Base-by-base conservation (phyloP, 2,113 vertebrate genomes). In the Eudorcas thomsonii region DNA sequence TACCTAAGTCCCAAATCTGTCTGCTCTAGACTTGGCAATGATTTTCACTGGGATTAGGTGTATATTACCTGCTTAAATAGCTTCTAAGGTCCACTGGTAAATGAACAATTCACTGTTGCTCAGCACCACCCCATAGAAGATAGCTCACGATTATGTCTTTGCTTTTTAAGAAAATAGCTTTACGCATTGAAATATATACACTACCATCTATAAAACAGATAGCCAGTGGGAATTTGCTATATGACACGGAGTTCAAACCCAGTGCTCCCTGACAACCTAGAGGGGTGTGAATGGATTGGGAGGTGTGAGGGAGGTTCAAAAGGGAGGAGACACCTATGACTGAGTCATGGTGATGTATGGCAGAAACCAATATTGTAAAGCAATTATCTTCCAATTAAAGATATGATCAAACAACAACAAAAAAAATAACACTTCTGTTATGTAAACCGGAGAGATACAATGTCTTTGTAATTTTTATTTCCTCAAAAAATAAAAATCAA, bases 101-200 rank as follows among this genome's bases (percentile, higher is more conserved):
- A 95, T 90, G 84, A 90, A 11, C 10, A 87, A 71, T 50, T 96
- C 39, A 54, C 54, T 85, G 81, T 52, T 78, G 48, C 52, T 96
- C 93, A 96, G 84, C 43, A 52, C 62, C 86, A 77, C 60, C 88
- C 60, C 54, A 19, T 2, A 78, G 94, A 88, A 36, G 83, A 67
- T 7, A 48, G 48, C 81, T 71, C 39, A 15, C 1, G 5, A 57
- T 28, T 16, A 6, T 71, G 54, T 60, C 21, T 54, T 64, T 89
- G 55, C 43, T 45, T 97, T 90, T 83, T 60, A 93, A 74, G 54
- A 54, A 97, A 89, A 78, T 50, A 52, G 36, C 81, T 96, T 71
- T 95, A 83, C 25, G 19, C 71, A 43, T 7, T 25, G 71, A 39
- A 74, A 43, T 74, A 43, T 74, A 43, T 43, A 39, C 36, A 74